phyloP scores from a whole-genome alignment of 2,113 vertebrate genomes.

The Anser brachyrhynchus region DNA sequence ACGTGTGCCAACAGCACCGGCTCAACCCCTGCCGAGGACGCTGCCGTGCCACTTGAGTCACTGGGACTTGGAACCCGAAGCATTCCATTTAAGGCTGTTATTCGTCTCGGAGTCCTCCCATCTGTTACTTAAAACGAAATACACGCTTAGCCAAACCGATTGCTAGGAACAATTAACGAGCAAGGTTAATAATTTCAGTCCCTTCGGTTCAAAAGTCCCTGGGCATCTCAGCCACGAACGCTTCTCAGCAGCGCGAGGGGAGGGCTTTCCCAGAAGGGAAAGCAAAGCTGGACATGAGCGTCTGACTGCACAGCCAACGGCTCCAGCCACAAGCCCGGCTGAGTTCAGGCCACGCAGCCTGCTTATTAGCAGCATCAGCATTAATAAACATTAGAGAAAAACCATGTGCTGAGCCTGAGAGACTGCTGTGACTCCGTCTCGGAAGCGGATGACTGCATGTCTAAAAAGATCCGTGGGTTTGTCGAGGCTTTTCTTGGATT shows the following conservation, averaged over 20 bases:
- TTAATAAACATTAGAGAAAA: not conserved
- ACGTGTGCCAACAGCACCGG: not conserved
- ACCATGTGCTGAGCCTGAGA: not conserved
- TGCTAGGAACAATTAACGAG: not conserved
- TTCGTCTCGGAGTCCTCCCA: not conserved
- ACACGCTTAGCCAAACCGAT: not conserved
- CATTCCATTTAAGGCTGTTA: fast-evolving
- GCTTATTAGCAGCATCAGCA: not conserved
- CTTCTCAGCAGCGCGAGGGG: not conserved
- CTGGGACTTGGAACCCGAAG: not conserved
- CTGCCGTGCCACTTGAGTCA: not conserved
- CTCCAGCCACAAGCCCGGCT: not conserved
- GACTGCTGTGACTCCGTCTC: not conserved
- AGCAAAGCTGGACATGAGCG: not conserved
- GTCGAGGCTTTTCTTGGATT: not conserved
- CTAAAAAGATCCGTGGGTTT: fast-evolving
- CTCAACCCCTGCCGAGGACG: not conserved
- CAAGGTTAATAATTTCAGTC: not conserved
- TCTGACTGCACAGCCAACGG: not conserved
- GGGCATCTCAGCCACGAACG: not conserved
- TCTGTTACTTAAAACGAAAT: not conserved
- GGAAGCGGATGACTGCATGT: not conserved
- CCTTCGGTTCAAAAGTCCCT: not conserved
- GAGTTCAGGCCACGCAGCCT: not conserved
- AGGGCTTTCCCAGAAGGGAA: not conserved